phyloP scores from a whole-genome alignment of 2,797 vertebrate species.

The Furcifer pardalis region DNA sequence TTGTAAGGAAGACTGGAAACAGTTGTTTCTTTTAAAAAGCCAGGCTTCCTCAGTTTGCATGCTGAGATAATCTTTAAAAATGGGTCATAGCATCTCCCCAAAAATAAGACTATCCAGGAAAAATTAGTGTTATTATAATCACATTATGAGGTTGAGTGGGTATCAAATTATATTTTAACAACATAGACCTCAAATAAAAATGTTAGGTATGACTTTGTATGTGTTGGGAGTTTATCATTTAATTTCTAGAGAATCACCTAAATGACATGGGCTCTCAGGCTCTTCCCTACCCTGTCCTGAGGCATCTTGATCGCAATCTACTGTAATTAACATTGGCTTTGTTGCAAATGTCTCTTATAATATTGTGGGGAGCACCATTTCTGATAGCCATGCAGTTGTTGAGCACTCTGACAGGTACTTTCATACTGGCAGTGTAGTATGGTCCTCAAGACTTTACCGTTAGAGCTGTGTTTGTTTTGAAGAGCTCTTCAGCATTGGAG shows the following conservation, averaged over 20 bases:
- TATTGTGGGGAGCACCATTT: not conserved
- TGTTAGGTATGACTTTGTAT: not conserved
- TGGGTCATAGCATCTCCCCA: slow-evolving; percentile 37
- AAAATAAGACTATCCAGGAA: slow-evolving; percentile 30
- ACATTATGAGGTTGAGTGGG: not conserved
- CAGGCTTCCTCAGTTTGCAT: slow-evolving; percentile 51
- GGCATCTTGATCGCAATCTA: not conserved
- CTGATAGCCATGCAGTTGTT: not conserved
- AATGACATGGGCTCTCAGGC: slow-evolving; percentile 20
- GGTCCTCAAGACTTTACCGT: not conserved
- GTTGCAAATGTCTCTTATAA: not conserved
- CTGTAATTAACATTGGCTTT: not conserved
- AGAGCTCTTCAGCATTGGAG: not conserved
- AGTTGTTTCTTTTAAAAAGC: slow-evolving; percentile 39
- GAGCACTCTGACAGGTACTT: not conserved
- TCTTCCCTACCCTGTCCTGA: not conserved
- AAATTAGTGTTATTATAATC: slow-evolving; percentile 17
- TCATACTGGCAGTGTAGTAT: not conserved
- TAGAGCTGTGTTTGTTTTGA: not conserved
- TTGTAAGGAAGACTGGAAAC: slow-evolving; percentile 50
- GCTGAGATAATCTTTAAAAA: slow-evolving; percentile 56
- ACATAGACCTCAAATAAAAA: not conserved
- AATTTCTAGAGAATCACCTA: slow-evolving; percentile 31
- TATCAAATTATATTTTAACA: not conserved
- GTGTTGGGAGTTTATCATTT: not conserved